These are phyloP conservation scores for Mythimna lalbum DNA, from an alignment of 2,888 invertebrate species.

Conservation along the genomic window DNA sequence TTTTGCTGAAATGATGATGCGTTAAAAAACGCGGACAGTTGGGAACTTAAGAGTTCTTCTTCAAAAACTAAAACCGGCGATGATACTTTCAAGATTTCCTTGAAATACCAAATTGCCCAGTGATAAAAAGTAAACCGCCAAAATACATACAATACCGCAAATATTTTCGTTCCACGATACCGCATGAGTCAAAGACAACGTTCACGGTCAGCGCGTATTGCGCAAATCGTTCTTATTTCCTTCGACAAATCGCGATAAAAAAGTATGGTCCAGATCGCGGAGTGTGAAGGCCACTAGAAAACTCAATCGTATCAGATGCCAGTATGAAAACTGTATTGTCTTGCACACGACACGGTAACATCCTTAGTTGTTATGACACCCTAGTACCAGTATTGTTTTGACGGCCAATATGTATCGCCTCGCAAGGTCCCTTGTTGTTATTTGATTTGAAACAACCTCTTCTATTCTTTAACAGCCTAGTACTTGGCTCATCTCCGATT, in stretches of 20 bases:
- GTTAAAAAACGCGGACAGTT: neutral
- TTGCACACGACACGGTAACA: constrained; percentile 9
- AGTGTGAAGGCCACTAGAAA: constrained; percentile 68
- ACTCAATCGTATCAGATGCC: constrained; percentile 45
- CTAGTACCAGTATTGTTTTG: constrained; percentile 45
- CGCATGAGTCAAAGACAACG: constrained; percentile 67
- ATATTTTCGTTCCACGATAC: constrained; percentile 48
- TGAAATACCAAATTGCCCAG: constrained; percentile 27
- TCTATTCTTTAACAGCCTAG: constrained; percentile 37
- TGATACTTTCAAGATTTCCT: constrained; percentile 35
- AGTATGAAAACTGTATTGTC: constrained; percentile 29
- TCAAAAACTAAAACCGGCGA: constrained; percentile 16
- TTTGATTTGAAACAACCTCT: constrained; percentile 24
- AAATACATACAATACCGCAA: constrained; percentile 44
- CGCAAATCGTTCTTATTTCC: constrained; percentile 70
- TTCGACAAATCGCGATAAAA: constrained; percentile 64
- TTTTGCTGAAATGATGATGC: no score
- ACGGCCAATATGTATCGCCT: constrained; percentile 27
- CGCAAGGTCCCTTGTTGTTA: constrained; percentile 28
- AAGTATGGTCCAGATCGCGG: constrained; percentile 64
- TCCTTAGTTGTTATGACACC: constrained; percentile 49
- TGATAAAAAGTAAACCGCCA: constrained; percentile 25
- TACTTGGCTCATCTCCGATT: constrained; percentile 38
- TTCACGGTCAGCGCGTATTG: constrained; percentile 78
- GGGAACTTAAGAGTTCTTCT: neutral